Evolutionary conservation across 2,113 vertebrate species (phyloP), one percentile per base, ranked within the genome.

Genomic region (Ailurus styani): DNA sequence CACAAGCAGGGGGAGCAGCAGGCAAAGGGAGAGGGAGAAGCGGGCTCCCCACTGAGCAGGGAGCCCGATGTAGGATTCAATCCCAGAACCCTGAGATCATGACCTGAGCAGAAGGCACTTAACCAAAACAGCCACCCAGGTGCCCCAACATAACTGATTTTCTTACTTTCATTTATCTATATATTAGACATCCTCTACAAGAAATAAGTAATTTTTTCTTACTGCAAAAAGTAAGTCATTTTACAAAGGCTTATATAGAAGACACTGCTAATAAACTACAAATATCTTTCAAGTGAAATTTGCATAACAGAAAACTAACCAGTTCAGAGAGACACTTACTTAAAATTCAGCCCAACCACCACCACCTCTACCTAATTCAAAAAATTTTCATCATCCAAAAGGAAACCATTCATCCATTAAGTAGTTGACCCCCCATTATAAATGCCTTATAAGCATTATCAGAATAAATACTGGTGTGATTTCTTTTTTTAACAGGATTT

Each of bases 361-460:
- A 90, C 20, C 78, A 83, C 37, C 17, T 83, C 90, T n/a, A 84
- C 25, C 27, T 52, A 85, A 13, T 70, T 45, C 17, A 31, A 45
- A 94, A 86, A 94, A 54, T 90, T 90, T 72, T 86, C 72, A 62
- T 78, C n/a, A 86, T 52, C 81, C 72, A 42, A 64, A 90, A 64
- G 62, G 27, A 90, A 83, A 62, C 11, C 21, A 50, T 8, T 40
- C 21, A 81, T 40, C 23, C 68, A 83, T 31, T 95, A 77, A 68
- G 50, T 4, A 77, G 40, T 5, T 88, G n/a, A 0, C 64, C 25
- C n/a, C 54, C 14, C 13, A 82, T 75, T 54, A 75, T 62, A 79
- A 91, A 84, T 47, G 83, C 20, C 47, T 79, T 93, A 75, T 68
- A 86, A 93, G 47, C 3, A 78, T 93, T 57, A 90, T 52, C n/a